phyloP scores from a whole-genome alignment of 2,888 invertebrate genomes.

The Andricus curvator region DNA sequence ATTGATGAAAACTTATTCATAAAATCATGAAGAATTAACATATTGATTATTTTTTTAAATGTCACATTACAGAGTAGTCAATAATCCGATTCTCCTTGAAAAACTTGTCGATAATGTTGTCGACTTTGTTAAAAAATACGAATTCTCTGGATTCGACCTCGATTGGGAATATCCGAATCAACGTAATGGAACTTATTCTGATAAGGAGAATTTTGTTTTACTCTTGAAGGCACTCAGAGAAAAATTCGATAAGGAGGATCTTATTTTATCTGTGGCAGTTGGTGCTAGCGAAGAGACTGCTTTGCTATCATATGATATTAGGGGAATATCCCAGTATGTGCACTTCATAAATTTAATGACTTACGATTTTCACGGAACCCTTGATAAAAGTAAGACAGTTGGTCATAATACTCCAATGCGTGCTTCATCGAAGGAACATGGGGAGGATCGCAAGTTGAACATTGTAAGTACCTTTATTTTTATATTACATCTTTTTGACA shows the following conservation, averaged over 20 bases:
- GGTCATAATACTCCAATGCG: too few relatives aligned
- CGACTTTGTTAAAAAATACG: conserved; percentile 79
- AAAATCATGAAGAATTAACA: too few relatives aligned
- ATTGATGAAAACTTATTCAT: too few relatives aligned
- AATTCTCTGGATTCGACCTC: conserved; percentile 85
- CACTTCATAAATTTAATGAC: conserved; percentile 79
- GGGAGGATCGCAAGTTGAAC: too few relatives aligned
- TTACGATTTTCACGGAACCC: too few relatives aligned
- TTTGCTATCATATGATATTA: conserved; percentile 82
- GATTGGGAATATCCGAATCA: conserved; percentile 86
- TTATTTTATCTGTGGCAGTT: conserved; percentile 76
- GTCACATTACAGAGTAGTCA: conserved; percentile 76
- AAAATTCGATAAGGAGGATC: conserved; percentile 80
- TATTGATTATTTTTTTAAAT: neutral
- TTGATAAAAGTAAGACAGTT: too few relatives aligned
- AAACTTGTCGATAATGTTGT: conserved; percentile 81
- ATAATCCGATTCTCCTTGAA: conserved; percentile 74
- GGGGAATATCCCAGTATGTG: conserved; percentile 81
- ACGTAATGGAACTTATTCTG: conserved; percentile 79
- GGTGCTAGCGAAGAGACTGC: conserved; percentile 79
- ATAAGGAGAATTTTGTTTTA: conserved; percentile 79
- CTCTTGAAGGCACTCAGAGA: conserved; percentile 81
- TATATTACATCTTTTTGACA: too few relatives aligned
- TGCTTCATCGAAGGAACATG: too few relatives aligned
- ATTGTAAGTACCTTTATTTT: too few relatives aligned